phyloP scores from a whole-genome alignment of 2,797 vertebrate genomes.

The Novumbra hubbsi region DNA sequence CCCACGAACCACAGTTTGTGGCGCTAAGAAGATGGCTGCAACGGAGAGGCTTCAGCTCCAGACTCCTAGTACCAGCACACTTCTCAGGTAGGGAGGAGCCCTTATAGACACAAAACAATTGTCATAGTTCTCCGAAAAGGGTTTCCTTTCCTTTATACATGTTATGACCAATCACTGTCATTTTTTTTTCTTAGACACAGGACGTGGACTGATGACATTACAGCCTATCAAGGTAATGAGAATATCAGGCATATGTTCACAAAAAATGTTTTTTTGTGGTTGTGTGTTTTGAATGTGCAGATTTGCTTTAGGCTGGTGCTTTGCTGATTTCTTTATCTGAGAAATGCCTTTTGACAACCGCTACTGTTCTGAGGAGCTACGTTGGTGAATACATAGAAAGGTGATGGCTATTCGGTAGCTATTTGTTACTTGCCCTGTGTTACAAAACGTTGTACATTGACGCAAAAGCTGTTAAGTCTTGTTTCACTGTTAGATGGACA shows the following conservation, averaged over 20 bases:
- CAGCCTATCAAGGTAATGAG: constrained; percentile 73
- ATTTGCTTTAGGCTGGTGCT: constrained; percentile 68
- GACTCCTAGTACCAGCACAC: constrained; percentile 73
- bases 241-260: no score
- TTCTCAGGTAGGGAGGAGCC: constrained; percentile 76
- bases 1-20: constrained; percentile 78
- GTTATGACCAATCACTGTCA: background rate
- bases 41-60: constrained; percentile 77
- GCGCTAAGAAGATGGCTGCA: constrained; percentile 85
- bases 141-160: background rate
- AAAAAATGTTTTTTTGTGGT: background rate
- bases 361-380: constrained; percentile 82
- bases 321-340: constrained; percentile 86
- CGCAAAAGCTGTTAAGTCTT: background rate
- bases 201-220: constrained; percentile 84
- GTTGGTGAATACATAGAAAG: constrained; percentile 80
- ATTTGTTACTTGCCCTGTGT: constrained; percentile 1
- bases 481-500: background rate
- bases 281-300: background rate
- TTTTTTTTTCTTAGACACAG: constrained; percentile 72
- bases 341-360: constrained; percentile 87
- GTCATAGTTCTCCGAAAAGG: background rate
- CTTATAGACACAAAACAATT: background rate
- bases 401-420: constrained; percentile 53
- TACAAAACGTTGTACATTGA: background rate